Percentiles rank a stretch among this genome's conserved stretches.
Conservation (phyloP, 2,113 vertebrate genomes). For the Mystacornis crossleyi region DNA sequence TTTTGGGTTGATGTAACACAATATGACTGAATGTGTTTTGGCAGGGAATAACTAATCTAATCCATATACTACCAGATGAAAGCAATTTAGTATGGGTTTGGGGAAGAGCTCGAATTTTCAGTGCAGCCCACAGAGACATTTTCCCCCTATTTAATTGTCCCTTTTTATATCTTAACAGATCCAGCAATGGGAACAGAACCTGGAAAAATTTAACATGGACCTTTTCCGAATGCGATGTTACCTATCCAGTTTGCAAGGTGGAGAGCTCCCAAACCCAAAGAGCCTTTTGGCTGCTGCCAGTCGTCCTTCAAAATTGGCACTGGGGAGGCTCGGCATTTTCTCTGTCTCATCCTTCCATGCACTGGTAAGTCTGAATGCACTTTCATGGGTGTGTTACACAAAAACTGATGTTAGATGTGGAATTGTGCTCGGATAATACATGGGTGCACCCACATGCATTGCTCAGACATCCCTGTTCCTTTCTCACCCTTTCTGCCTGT, state of each 20-base stretch:
- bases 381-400: neutral
- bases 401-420: neutral
- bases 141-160: neutral
- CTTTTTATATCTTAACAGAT: conserved; percentile 79
- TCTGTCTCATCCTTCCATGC: conserved; percentile 97
- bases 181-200: conserved; percentile 98
- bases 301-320: conserved; percentile 89
- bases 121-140: neutral
- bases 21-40: neutral
- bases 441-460: neutral
- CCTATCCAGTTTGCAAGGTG: conserved; percentile 92
- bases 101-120: neutral
- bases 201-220: conserved; percentile 96
- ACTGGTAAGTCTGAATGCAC: conserved; percentile 79
- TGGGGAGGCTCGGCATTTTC: conserved; percentile 92
- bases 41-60: neutral
- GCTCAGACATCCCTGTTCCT: neutral
- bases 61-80: conserved; percentile 7
- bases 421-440: neutral
- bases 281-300: conserved; percentile 91
- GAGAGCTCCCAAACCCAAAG: conserved; percentile 95
- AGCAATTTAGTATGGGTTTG: conserved; percentile 3
- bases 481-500: neutral
- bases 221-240: conserved; percentile 96
- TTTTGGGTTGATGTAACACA: conserved; percentile 1